Percentiles rank a stretch among this genome's conserved stretches.
Conservation (phyloP, 2,113 vertebrate species). For the Ceyx margarethae region DNA sequence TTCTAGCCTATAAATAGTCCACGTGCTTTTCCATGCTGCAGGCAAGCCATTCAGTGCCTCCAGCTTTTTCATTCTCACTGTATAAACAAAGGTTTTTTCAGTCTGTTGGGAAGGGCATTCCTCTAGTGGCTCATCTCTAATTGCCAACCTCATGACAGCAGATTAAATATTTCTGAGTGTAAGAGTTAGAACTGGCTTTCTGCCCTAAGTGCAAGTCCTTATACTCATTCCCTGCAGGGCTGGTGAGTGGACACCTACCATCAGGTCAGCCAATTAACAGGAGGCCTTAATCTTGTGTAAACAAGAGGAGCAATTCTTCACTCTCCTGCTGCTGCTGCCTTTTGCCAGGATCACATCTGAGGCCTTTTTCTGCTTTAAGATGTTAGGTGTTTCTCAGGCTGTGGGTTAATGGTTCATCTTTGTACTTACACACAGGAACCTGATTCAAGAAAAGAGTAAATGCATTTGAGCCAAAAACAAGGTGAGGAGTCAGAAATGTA, state of each 20-base stretch:
- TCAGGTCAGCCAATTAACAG: background rate
- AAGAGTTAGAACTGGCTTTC: background rate
- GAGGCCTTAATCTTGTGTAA: background rate
- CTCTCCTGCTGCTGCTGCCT: background rate
- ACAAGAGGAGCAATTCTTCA: background rate
- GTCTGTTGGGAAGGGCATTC: background rate
- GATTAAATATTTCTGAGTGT: background rate
- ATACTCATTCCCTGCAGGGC: background rate
- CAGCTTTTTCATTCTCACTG: background rate
- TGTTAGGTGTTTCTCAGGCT: background rate
- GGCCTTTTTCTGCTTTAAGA: background rate
- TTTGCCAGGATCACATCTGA: background rate
- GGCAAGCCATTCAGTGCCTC: background rate
- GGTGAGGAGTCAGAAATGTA: background rate
- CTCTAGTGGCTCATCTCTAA: background rate
- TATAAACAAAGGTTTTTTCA: background rate
- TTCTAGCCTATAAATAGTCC: background rate
- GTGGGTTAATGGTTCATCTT: background rate
- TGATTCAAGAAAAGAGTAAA: background rate
- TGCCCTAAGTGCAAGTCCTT: background rate
- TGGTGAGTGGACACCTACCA: background rate
- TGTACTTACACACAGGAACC: background rate
- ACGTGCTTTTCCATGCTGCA: background rate
- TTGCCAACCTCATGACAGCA: background rate
- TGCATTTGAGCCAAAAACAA: background rate